These are phyloP conservation scores for Exocentrus adspersus DNA, from an alignment of 2,888 invertebrate genomes.

Conservation along the genomic window DNA sequence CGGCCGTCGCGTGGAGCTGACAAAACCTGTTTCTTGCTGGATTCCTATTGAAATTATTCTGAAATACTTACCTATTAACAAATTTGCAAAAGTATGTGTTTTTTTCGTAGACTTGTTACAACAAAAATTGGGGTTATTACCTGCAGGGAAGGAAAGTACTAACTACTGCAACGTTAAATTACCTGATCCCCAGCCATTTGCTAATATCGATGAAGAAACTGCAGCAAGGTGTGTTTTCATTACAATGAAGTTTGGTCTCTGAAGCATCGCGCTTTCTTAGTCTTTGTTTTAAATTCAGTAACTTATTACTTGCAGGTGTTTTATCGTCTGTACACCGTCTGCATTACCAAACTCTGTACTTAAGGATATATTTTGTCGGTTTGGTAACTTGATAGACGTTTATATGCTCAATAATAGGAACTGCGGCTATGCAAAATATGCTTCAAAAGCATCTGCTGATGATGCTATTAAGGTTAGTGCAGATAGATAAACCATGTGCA, in stretches of 20 bases:
- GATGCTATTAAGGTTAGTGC: slow-evolving; percentile 73
- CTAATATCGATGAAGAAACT: slow-evolving; percentile 73
- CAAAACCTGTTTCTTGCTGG: no score
- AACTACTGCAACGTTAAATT: slow-evolving; percentile 74
- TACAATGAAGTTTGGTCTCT: no score
- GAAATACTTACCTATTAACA: no score
- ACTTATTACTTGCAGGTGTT: no score
- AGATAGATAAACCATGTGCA: neutral
- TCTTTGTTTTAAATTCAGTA: no score
- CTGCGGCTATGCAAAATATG: slow-evolving; percentile 92
- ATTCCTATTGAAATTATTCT: no score
- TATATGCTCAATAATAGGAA: slow-evolving; percentile 90
- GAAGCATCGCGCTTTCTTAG: no score
- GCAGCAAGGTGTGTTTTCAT: slow-evolving; percentile 74
- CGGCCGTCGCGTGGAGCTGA: no score
- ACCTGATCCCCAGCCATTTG: slow-evolving; percentile 77
- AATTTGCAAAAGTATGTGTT: neutral
- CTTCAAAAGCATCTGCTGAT: slow-evolving; percentile 77
- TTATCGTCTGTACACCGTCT: slow-evolving; percentile 72
- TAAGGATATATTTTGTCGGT: slow-evolving; percentile 89
- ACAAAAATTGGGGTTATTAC: slow-evolving; percentile 38
- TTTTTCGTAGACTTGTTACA: slow-evolving; percentile 38
- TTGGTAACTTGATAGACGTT: slow-evolving; percentile 90
- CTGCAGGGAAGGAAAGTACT: slow-evolving; percentile 38
- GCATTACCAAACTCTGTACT: slow-evolving; percentile 81